These are phyloP conservation scores for Dendronephthya gigantea DNA, from an alignment of 64 coral and sea anemone species.

Conservation along the genomic window DNA sequence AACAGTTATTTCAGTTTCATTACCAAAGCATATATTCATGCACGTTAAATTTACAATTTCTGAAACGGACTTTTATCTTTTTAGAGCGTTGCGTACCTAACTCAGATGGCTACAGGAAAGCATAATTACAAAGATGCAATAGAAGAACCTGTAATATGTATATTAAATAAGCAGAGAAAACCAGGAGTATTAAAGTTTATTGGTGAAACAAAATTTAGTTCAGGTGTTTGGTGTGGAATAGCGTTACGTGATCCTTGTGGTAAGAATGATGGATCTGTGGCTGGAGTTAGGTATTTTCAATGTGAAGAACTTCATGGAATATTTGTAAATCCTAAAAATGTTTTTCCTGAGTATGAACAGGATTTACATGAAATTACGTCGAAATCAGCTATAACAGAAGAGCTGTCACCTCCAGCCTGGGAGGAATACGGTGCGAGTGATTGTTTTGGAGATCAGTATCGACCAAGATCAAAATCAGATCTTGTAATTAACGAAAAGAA, in stretches of 20 bases:
- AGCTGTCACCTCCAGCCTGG: not conserved
- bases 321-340: slow-evolving; percentile 90
- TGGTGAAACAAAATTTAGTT: slow-evolving; percentile 72
- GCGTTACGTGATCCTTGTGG: slow-evolving; percentile 67
- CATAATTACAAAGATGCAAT: not conserved
- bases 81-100: not conserved
- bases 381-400: not conserved
- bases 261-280: slow-evolving; percentile 84
- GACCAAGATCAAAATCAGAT: not conserved
- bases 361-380: not conserved
- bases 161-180: slow-evolving; percentile 64
- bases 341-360: slow-evolving; percentile 1
- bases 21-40: too few species aligned
- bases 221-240: slow-evolving; percentile 85
- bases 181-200: slow-evolving; percentile 63
- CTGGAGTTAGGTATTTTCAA: slow-evolving; percentile 73
- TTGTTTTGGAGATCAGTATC: not conserved
- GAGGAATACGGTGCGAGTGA: not conserved
- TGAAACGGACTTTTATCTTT: not conserved
- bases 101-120: not conserved
- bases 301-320: slow-evolving; percentile 80
- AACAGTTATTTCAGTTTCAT: too few species aligned
- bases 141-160: slow-evolving; percentile 58
- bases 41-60: too few species aligned
- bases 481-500: not conserved